These are phyloP conservation scores for Timema podura DNA, from an alignment of 2,888 invertebrate species.

Conservation along the genomic window DNA sequence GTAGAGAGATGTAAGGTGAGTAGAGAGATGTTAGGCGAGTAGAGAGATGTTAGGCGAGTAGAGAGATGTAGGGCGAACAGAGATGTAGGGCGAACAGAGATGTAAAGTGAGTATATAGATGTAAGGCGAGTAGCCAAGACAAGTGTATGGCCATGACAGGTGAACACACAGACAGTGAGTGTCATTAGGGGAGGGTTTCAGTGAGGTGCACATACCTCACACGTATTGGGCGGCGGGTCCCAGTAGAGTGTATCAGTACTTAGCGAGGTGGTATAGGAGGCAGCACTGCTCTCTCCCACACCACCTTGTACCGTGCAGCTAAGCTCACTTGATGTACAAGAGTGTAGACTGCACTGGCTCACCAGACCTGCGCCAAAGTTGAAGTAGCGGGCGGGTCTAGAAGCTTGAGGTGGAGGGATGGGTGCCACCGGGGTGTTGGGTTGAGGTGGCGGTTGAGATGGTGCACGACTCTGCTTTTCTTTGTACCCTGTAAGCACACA, in stretches of 20 bases:
- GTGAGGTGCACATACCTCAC: slow-evolving; percentile 17
- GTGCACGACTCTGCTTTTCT: slow-evolving; percentile 26
- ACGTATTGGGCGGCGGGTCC: slow-evolving; percentile 50
- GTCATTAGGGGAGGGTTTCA: no score
- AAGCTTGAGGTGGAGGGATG: slow-evolving; percentile 44
- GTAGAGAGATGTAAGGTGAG: no score
- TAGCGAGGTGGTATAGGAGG: slow-evolving; percentile 78
- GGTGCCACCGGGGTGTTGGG: background rate
- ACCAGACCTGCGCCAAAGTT: slow-evolving; percentile 65
- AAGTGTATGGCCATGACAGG: no score
- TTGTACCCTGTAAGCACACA: slow-evolving; percentile 28
- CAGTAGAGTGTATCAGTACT: slow-evolving; percentile 85
- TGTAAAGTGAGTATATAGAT: no score
- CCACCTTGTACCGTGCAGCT: slow-evolving; percentile 56
- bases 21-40: no score
- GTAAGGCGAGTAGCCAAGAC: no score
- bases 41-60: no score
- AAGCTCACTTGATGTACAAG: slow-evolving; percentile 72
- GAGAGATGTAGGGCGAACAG: no score
- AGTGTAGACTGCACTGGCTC: slow-evolving; percentile 77
- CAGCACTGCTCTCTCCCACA: slow-evolving; percentile 64
- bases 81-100: no score
- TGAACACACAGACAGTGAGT: no score
- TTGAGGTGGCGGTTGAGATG: slow-evolving; percentile 14
- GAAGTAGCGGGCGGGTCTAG: slow-evolving; percentile 57